These are phyloP conservation scores for Dolichoris vasculosae DNA, from an alignment of 1,140 invertebrate species.

Conservation along the genomic window DNA sequence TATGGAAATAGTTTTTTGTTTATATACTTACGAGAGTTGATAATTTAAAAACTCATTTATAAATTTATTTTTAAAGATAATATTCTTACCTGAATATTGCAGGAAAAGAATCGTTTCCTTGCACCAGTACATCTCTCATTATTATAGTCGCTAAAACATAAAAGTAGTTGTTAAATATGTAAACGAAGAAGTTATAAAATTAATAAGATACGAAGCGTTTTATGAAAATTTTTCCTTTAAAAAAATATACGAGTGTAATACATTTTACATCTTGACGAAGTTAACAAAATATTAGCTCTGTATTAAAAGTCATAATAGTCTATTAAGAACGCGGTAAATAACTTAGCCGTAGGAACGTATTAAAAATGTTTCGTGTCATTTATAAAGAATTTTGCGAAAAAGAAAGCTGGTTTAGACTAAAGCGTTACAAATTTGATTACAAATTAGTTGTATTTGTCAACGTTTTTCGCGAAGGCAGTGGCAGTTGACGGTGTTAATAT, in stretches of 20 bases:
- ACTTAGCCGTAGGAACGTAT: too few species aligned
- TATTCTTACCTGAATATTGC: constrained; percentile 85
- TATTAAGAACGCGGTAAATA: too few species aligned
- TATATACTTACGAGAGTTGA: not conserved
- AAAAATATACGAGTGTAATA: not conserved
- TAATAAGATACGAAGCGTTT: not conserved
- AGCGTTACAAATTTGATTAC: constrained; percentile 12
- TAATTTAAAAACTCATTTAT: not conserved
- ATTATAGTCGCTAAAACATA: constrained; percentile 76
- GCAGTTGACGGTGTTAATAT: not conserved
- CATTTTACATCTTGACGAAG: not conserved
- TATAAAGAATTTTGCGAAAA: too few species aligned
- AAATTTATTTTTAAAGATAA: not conserved
- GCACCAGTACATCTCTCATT: constrained; percentile 82
- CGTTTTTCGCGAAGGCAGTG: not conserved
- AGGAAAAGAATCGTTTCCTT: constrained; percentile 88
- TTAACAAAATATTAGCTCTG: not conserved
- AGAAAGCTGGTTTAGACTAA: too few species aligned
- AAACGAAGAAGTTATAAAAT: not conserved
- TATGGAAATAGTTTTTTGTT: not conserved
- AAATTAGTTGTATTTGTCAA: not conserved
- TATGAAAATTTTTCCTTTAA: not conserved
- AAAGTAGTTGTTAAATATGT: constrained; percentile 26
- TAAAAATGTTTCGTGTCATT: too few species aligned
- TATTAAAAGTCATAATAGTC: not conserved